Base-by-base conservation (phyloP, 2,113 vertebrate genomes). In the Oryzias javanicus region DNA sequence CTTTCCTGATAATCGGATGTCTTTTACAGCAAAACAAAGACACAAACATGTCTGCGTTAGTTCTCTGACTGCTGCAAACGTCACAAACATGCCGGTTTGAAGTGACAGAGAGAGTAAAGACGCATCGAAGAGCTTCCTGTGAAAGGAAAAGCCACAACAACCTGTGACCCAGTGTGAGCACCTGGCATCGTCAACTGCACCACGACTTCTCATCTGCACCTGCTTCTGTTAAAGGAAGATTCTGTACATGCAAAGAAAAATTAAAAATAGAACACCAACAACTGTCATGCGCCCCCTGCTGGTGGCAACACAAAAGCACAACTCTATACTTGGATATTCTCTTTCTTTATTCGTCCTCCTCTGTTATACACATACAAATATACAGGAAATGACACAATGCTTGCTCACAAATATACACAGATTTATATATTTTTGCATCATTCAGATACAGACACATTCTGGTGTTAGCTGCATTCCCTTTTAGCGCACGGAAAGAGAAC, bases 331-430 rank as follows among this genome's bases (percentile, higher is more conserved):
- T 67, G 55, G 60, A 55, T 41, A 59, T 41, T 58, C 53, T 54
- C 64, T 87, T 89, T 83, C 64, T 87, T 89, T 83, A 84, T 81
- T 87, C 64, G 49, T 64, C 22, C 1, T 50, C 25, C 40, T 65
- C 14, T 76, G 72, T 73, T 75, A 72, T 76, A 83, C 68, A 82
- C 76, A 86, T 76, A 84, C 64, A 86, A 78, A 86, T 85, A 72
- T 81, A 81, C 64, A 88, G 59, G 72, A 76, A 56, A 62, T 59
- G 56, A 63, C 70, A 74, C 51, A 51, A 72, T 57, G 48, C 35
- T 65, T 74, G 62, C 68, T 56, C 71, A 81, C 75, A 81, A 70
- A 74, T 64, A 75, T 57, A 79, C 74, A 75, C 29, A 12, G n/a
- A 57, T 69, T 44, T 55, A 5, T 61, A 42, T 67, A 74, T 46